Percentiles rank a stretch among this genome's conserved stretches.
These are phyloP conservation scores for Cichlasoma orientale DNA, from an alignment of 2,797 vertebrate genomes.

Conservation along the genomic window DNA sequence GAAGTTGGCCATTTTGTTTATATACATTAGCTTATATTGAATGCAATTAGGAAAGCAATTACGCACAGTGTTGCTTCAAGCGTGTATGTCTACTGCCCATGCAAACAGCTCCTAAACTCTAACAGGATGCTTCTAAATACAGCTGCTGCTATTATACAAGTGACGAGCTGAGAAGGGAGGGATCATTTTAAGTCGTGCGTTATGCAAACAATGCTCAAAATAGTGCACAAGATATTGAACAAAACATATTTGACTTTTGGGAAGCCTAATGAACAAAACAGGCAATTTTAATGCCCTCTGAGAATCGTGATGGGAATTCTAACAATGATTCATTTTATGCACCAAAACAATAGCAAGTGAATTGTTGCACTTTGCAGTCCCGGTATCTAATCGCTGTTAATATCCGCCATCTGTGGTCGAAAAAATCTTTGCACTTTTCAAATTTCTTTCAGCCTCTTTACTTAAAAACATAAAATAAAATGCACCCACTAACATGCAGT, in stretches of 20 bases:
- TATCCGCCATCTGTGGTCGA: neutral
- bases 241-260: neutral
- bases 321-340: neutral
- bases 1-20: conserved; percentile 6
- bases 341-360: neutral
- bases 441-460: neutral
- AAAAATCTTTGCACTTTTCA: neutral
- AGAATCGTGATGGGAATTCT: neutral
- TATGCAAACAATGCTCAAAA: neutral
- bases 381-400: neutral
- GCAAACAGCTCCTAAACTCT: neutral
- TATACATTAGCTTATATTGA: conserved; percentile 1
- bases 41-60: neutral
- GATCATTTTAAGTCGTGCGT: neutral
- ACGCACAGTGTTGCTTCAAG: neutral
- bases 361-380: neutral
- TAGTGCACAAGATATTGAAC: neutral
- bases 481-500: neutral
- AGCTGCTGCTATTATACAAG: conserved; percentile 1
- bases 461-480: conserved; percentile 13
- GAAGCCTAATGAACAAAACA: neutral
- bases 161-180: neutral
- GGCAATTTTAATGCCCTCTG: neutral
- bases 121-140: neutral
- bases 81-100: neutral